Base-by-base conservation (phyloP, 2,888 invertebrate species). In the Andrena marginata region DNA sequence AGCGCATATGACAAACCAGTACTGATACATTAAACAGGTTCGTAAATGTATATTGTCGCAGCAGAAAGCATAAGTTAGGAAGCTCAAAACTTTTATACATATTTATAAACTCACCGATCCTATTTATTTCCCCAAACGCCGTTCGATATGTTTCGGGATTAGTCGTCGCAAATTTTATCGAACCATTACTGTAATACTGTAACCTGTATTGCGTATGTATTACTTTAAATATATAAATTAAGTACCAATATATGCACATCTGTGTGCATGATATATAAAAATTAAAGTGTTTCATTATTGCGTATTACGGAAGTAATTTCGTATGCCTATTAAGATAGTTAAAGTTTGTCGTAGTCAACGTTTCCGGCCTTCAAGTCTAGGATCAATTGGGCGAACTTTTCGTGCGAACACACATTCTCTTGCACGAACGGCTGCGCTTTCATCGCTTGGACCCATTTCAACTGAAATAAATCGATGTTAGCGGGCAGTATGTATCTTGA, bases 381-480 rank as follows among this genome's bases (percentile, higher is more conserved):
- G 5, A 92, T 71, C 33, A 90, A 71, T 33, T 90, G 85, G 0
- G 90, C 91, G 70, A 91, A 91, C 23, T 80, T 79, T 73, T 91
- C 89, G 68, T 84, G 87, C 0, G 90, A 76, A 16, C 79, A 85
- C 23, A 85, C 85, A 51, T 92, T 91, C 82, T 89, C 82, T 63
- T 88, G 71, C 0, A 92, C 89, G 74, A 88, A 90, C 1, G 85
- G 68, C 77, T 85, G 88, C 13, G 90, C 80, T 73, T 92, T 93
- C 94, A 94, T 94, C 6, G 87, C 87, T 29, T 82, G 70, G 59
- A 92, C 90, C 94, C 94, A 94, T 49, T 91, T 84, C 75, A 92
- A 89, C 94, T 94, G 74, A 63, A 92, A 90, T 20, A 51, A 10
- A 70, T 63, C 29, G 31, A 65, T 20, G 35, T 42, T 33, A 29